phyloP scores from a whole-genome alignment of 2,113 vertebrate genomes.

The Corynorhinus townsendii region DNA sequence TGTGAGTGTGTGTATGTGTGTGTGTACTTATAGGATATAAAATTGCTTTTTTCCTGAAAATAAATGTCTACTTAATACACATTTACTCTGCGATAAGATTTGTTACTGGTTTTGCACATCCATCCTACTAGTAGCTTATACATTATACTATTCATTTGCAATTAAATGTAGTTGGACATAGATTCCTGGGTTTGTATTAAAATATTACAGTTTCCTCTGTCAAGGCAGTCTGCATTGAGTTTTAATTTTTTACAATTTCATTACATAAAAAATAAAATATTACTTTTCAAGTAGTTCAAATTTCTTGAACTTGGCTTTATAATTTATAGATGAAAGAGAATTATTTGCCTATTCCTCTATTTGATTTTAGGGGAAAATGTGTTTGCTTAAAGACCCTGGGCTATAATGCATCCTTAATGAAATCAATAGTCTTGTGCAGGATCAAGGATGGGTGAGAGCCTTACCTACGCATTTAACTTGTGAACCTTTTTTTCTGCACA shows the following conservation, averaged over 20 bases:
- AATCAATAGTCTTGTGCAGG: slow-evolving; percentile 57
- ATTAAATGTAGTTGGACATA: background rate
- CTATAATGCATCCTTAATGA: slow-evolving; percentile 66
- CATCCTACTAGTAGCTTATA: background rate
- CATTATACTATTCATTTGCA: background rate
- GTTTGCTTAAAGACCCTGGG: slow-evolving; percentile 66
- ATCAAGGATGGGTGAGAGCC: slow-evolving; percentile 16
- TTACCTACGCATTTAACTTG: slow-evolving; percentile 38
- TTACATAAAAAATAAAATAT: slow-evolving; percentile 60
- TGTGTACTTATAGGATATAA: background rate
- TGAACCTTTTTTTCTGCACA: background rate
- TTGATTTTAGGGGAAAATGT: slow-evolving; percentile 49
- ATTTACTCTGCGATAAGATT: background rate
- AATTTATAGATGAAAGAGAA: slow-evolving; percentile 75
- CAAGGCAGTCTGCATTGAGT: background rate
- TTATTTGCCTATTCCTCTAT: slow-evolving; percentile 45
- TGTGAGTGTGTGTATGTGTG: background rate
- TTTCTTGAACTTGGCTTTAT: slow-evolving; percentile 68
- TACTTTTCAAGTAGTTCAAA: slow-evolving; percentile 60
- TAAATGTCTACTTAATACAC: background rate
- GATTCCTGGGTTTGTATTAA: background rate
- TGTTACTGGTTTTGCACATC: background rate
- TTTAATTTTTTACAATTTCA: slow-evolving; percentile 31
- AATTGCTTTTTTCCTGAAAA: background rate
- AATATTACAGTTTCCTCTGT: slow-evolving; percentile 10